phyloP scores from a whole-genome alignment of 1,140 invertebrate genomes.

The Chelonus insularis region DNA sequence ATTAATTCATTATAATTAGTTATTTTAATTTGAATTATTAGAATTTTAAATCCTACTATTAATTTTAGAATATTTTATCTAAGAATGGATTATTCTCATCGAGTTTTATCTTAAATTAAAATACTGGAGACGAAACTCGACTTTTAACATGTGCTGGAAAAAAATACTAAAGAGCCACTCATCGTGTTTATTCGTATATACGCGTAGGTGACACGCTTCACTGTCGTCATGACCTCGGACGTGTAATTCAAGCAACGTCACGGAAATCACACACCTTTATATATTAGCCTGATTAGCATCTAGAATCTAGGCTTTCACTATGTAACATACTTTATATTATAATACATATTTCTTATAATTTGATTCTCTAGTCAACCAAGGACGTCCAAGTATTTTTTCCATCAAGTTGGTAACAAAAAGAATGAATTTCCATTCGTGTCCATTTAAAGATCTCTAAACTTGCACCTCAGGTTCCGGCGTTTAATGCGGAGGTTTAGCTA shows the following conservation, averaged over 20 bases:
- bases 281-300: background rate
- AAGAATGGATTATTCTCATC: too few relatives aligned
- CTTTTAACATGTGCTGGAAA: too few relatives aligned
- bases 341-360: background rate
- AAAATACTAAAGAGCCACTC: conserved; percentile 12
- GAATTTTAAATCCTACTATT: too few relatives aligned
- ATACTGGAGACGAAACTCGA: too few relatives aligned
- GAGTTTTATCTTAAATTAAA: too few relatives aligned
- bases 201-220: conserved; percentile 26
- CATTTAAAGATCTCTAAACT: conserved; percentile 23
- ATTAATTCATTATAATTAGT: background rate
- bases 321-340: background rate
- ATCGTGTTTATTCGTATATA: conserved; percentile 28
- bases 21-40: background rate
- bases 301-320: conserved; percentile 4
- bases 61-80: too few relatives aligned
- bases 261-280: conserved; percentile 16
- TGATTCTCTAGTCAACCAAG: background rate
- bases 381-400: background rate
- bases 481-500: conserved; percentile 16
- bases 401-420: background rate
- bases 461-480: background rate
- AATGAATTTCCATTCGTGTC: conserved; percentile 4
- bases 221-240: conserved; percentile 28
- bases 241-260: conserved; percentile 23